Evolutionary conservation across 2,888 invertebrate species (phyloP).

Genomic region (Athalia cordata): DNA sequence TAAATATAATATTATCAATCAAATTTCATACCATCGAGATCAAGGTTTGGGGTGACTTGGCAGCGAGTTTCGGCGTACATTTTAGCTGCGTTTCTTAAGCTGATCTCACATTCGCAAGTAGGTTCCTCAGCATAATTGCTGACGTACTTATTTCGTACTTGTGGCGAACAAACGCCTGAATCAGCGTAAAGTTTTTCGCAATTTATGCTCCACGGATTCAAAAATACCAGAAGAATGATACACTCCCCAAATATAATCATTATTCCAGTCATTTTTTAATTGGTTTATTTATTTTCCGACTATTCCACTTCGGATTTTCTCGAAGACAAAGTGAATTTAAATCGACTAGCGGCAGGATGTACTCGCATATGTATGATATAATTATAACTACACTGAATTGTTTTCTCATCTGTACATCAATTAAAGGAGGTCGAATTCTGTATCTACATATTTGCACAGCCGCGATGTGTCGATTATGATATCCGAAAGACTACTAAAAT

Average conservation of each 20-base stretch:
- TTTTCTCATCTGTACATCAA: no score
- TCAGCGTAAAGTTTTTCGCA: neutral
- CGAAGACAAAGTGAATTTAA: no score
- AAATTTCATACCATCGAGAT: constrained; percentile 30
- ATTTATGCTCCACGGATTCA: neutral
- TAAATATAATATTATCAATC: neutral
- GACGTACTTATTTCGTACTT: neutral
- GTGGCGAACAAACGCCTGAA: neutral
- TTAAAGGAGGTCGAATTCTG: no score
- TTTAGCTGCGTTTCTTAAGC: neutral
- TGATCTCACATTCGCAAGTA: neutral
- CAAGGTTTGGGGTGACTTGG: neutral
- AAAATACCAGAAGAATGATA: constrained; percentile 18
- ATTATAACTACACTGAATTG: no score
- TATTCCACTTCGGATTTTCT: no score
- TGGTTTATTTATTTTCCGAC: no score
- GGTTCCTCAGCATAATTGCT: neutral
- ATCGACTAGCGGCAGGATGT: no score
- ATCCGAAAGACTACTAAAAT: no score
- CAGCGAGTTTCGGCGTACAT: neutral
- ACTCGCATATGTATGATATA: no score
- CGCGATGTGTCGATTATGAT: no score
- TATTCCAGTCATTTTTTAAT: neutral
- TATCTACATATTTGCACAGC: no score
- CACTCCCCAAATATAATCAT: neutral